Conservation (phyloP, 1,140 invertebrate species). For the Drosophila kikkawai region DNA sequence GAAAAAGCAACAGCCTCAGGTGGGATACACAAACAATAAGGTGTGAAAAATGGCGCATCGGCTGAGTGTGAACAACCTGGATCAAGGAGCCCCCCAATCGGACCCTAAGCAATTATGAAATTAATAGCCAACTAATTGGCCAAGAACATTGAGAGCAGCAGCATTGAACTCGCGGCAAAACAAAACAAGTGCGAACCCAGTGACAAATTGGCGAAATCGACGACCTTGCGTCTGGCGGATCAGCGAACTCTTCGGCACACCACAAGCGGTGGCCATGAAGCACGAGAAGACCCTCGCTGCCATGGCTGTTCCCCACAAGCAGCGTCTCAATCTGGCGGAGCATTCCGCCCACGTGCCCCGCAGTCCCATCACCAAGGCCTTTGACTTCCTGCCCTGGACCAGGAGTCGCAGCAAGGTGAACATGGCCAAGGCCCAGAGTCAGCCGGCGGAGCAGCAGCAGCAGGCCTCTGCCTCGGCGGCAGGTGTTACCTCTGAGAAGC, state of each 20-base stretch:
- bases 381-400: constrained; percentile 81
- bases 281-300: constrained; percentile 60
- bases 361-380: constrained; percentile 83
- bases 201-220: constrained; percentile 46
- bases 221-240: constrained; percentile 51
- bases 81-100: constrained; percentile 47
- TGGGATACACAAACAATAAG: constrained; percentile 44
- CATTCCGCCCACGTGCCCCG: constrained; percentile 37
- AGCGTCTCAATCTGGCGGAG: constrained; percentile 51
- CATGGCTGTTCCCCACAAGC: constrained; percentile 52
- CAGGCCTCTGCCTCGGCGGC: constrained; percentile 1
- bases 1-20: constrained; percentile 16
- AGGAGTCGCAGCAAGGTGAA: constrained; percentile 64
- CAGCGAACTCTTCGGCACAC: constrained; percentile 38
- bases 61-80: constrained; percentile 72
- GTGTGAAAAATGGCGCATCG: constrained; percentile 50
- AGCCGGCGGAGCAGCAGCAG: background rate
- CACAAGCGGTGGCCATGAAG: constrained; percentile 60
- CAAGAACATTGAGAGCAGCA: constrained; percentile 52
- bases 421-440: constrained; percentile 33
- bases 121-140: constrained; percentile 77
- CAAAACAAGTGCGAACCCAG: constrained; percentile 10
- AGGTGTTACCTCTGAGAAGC: constrained; percentile 2
- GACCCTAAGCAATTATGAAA: constrained; percentile 77
- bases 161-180: constrained; percentile 47